A percentile compares a stretch with the other conserved stretches of the same genome.
phyloP scores from a whole-genome alignment of 2,888 invertebrate genomes.

The Pachliopta kotzebuea region DNA sequence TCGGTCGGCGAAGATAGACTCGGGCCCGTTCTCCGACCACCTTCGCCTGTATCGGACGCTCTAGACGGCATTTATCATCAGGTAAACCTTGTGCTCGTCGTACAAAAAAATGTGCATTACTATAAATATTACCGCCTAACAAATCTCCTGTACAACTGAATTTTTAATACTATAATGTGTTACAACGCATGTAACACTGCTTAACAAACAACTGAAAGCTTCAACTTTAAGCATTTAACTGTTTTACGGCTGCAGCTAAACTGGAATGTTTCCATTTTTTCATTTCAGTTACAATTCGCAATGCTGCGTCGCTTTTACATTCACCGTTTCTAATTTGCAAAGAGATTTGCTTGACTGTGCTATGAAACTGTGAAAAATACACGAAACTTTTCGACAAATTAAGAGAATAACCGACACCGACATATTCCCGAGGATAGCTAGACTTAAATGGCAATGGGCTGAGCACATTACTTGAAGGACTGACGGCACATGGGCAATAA shows the following conservation, averaged over 20 bases:
- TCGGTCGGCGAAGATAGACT: too few relatives aligned
- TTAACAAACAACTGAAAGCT: background rate
- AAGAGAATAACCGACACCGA: too few relatives aligned
- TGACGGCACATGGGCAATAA: too few relatives aligned
- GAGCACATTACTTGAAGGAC: too few relatives aligned
- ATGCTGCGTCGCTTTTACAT: background rate
- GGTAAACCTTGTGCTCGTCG: too few relatives aligned
- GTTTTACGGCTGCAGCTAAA: background rate
- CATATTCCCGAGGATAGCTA: too few relatives aligned
- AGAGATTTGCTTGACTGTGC: background rate
- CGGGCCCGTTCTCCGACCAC: too few relatives aligned
- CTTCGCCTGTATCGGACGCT: too few relatives aligned
- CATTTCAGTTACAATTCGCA: constrained; percentile 1
- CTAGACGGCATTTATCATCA: too few relatives aligned
- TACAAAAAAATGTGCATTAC: too few relatives aligned
- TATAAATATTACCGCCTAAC: background rate
- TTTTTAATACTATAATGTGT: background rate
- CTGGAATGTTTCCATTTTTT: background rate
- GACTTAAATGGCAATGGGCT: too few relatives aligned
- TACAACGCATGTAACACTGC: background rate
- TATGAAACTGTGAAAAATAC: background rate
- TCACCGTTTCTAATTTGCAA: background rate
- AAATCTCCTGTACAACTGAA: background rate
- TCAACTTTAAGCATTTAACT: background rate
- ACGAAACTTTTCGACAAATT: background rate